A percentile compares a stretch with the other conserved stretches of the same genome.
Conservation (phyloP, 2,888 invertebrate species). For the Scrobipalpa costella region DNA sequence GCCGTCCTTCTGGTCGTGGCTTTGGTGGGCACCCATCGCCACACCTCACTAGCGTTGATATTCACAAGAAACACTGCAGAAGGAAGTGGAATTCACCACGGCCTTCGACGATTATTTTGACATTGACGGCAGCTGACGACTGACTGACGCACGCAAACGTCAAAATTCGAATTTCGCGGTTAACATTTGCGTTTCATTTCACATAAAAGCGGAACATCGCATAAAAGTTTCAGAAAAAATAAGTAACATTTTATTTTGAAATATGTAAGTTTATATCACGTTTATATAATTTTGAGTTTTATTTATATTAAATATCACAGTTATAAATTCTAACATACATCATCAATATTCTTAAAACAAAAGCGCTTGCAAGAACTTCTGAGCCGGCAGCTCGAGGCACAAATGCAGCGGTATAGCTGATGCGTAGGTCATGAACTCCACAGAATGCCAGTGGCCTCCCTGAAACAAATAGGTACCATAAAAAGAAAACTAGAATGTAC, state of each 20-base stretch:
- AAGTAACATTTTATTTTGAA: no score
- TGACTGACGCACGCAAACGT: constrained; percentile 25
- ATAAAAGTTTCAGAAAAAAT: no score
- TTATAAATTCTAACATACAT: not conserved
- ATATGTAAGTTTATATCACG: no score
- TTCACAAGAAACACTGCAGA: constrained; percentile 8
- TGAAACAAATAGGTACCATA: no score
- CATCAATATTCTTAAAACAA: constrained; percentile 22
- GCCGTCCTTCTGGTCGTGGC: constrained; percentile 56
- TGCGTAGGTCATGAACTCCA: constrained; percentile 46
- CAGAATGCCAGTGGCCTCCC: constrained; percentile 49
- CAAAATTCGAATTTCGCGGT: no score
- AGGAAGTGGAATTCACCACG: constrained; percentile 23
- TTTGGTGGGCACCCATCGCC: constrained; percentile 68
- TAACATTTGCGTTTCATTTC: constrained; percentile 19
- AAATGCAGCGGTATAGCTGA: constrained; percentile 52
- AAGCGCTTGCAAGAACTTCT: constrained; percentile 44
- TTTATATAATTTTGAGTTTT: not conserved
- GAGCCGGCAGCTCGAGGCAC: constrained; percentile 49
- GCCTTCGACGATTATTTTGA: constrained; percentile 29
- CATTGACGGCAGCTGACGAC: constrained; percentile 33
- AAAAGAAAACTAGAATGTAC: no score
- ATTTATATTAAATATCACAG: constrained; percentile 1
- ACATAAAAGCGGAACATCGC: no score
- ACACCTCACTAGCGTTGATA: constrained; percentile 22